These are phyloP conservation scores for Pammene fasciana DNA, from an alignment of 2,888 invertebrate species.

Conservation along the genomic window DNA sequence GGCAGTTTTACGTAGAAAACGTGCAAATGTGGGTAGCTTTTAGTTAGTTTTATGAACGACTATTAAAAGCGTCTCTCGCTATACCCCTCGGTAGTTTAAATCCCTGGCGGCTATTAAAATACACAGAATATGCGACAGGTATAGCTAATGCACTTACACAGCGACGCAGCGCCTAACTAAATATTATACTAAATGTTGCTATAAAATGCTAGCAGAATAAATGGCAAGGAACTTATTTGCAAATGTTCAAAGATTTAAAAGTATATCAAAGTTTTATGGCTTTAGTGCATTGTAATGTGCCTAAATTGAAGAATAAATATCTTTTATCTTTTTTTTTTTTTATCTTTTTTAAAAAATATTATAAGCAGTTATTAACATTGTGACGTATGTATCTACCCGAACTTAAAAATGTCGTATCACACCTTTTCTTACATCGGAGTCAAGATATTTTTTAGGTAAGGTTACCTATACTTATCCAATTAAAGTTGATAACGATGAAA, in stretches of 20 bases:
- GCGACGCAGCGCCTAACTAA: conserved; percentile 31
- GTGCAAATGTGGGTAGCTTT: conserved; percentile 1
- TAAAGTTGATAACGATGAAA: no score
- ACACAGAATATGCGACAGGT: background rate
- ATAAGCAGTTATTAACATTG: no score
- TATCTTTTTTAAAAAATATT: no score
- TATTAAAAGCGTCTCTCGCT: conserved; percentile 2
- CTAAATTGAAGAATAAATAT: no score
- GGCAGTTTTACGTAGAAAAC: background rate
- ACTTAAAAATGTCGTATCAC: no score
- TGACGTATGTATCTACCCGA: no score
- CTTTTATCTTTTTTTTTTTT: no score
- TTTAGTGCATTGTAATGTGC: no score
- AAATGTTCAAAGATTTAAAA: background rate
- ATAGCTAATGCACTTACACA: background rate
- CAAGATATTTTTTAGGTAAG: no score
- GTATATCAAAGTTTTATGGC: no score
- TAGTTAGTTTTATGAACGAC: conserved; percentile 10
- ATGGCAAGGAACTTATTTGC: conserved; percentile 11
- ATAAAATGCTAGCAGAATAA: conserved; percentile 9
- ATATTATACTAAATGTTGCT: conserved; percentile 16
- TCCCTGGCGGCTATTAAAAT: conserved; percentile 9
- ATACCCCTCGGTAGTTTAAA: conserved; percentile 10
- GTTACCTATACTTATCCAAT: no score
- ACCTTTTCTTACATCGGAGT: no score